These are phyloP conservation scores for Rhinichthys osculus DNA, from an alignment of 2,797 vertebrate species.

Conservation along the genomic window DNA sequence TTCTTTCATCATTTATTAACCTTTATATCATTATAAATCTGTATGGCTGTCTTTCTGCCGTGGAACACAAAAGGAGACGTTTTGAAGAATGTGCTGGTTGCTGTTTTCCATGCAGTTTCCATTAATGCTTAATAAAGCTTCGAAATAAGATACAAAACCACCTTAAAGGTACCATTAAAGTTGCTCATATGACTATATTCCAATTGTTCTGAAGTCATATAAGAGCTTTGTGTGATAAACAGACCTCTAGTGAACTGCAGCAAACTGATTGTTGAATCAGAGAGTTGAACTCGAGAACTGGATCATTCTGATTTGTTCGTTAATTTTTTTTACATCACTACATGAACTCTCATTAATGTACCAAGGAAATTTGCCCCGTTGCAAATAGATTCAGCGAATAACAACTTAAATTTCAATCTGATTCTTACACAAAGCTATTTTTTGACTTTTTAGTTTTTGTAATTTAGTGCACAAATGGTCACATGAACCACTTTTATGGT, in stretches of 20 bases:
- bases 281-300: neutral
- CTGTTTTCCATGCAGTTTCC: neutral
- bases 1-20: neutral
- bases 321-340: neutral
- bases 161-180: neutral
- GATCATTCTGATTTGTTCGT: neutral
- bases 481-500: neutral
- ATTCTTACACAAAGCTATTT: neutral
- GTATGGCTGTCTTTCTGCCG: neutral
- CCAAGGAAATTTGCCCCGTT: neutral
- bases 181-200: neutral
- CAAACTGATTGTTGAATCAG: neutral
- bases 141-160: neutral
- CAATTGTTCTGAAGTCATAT: neutral
- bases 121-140: neutral
- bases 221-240: neutral
- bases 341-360: neutral
- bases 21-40: neutral
- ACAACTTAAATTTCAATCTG: neutral
- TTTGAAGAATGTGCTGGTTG: constrained; percentile 5
- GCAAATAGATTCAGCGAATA: neutral
- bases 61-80: neutral
- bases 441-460: neutral
- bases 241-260: neutral
- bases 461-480: neutral